phyloP scores from a whole-genome alignment of 2,888 invertebrate species.

The Eupeodes luniger region DNA sequence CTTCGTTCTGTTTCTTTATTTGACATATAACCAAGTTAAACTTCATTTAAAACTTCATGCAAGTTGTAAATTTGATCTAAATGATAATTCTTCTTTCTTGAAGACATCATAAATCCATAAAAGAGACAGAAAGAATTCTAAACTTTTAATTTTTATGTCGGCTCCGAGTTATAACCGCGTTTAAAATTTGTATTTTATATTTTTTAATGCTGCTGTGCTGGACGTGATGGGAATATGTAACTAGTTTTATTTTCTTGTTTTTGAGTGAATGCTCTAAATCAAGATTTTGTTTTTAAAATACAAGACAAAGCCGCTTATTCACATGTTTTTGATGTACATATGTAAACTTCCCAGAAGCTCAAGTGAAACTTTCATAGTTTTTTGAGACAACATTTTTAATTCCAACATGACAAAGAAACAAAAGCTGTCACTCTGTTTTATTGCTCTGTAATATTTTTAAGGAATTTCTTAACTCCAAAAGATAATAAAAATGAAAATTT shows the following conservation, averaged over 20 bases:
- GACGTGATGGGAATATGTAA: conserved; percentile 62
- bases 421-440: too few species aligned
- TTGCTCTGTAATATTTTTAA: too few species aligned
- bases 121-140: conserved; percentile 2
- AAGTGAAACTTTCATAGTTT: background rate
- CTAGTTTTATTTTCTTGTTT: conserved; percentile 42
- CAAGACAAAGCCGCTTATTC: background rate
- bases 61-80: conserved; percentile 50
- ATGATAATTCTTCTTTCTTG: conserved; percentile 49
- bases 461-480: too few species aligned
- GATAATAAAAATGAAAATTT: too few species aligned
- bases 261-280: conserved; percentile 24
- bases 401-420: too few species aligned
- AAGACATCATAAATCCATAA: conserved; percentile 47
- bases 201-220: background rate
- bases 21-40: background rate
- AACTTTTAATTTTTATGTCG: background rate
- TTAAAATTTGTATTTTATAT: background rate
- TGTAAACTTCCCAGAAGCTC: conserved; percentile 3
- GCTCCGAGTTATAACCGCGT: background rate
- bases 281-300: conserved; percentile 1
- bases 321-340: background rate
- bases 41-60: background rate
- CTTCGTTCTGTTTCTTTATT: too few species aligned
- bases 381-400: background rate